Conservation (phyloP, 2,888 invertebrate species). For the Chelonus formosanus region DNA sequence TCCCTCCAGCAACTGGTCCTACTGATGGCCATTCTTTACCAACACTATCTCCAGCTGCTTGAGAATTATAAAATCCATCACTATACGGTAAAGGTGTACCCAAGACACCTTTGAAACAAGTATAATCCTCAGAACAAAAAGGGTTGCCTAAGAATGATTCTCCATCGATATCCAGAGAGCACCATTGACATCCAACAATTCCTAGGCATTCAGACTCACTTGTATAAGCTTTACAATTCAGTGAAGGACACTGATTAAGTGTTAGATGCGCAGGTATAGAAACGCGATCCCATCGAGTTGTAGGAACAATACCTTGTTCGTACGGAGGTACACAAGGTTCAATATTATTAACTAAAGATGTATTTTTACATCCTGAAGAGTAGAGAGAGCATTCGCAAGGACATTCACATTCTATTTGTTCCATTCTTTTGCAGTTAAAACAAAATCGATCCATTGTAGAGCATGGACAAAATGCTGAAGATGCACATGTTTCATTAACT, state of each 20-base stretch:
- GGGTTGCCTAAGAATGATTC: conserved; percentile 74
- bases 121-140: conserved; percentile 82
- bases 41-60: conserved; percentile 57
- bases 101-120: conserved; percentile 87
- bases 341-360: conserved; percentile 41
- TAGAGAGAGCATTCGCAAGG: conserved; percentile 87
- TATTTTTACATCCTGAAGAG: conserved; percentile 65
- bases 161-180: conserved; percentile 81
- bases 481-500: conserved; percentile 86
- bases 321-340: conserved; percentile 55
- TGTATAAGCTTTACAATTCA: conserved; percentile 74
- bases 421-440: conserved; percentile 92
- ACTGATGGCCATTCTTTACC: conserved; percentile 71
- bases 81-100: conserved; percentile 85
- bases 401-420: conserved; percentile 93
- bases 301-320: conserved; percentile 55
- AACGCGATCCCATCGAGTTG: conserved; percentile 34
- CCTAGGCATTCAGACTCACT: conserved; percentile 74
- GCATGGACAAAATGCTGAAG: conserved; percentile 89
- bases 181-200: conserved; percentile 92
- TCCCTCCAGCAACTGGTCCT: conserved; percentile 86
- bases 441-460: conserved; percentile 87
- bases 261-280: background rate
- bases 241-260: conserved; percentile 73
- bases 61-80: conserved; percentile 71